A percentile compares a stretch with the other conserved stretches of the same genome.
These are phyloP conservation scores for Lanistes nyassanus DNA, from an alignment of 1,140 invertebrate species.

Conservation along the genomic window DNA sequence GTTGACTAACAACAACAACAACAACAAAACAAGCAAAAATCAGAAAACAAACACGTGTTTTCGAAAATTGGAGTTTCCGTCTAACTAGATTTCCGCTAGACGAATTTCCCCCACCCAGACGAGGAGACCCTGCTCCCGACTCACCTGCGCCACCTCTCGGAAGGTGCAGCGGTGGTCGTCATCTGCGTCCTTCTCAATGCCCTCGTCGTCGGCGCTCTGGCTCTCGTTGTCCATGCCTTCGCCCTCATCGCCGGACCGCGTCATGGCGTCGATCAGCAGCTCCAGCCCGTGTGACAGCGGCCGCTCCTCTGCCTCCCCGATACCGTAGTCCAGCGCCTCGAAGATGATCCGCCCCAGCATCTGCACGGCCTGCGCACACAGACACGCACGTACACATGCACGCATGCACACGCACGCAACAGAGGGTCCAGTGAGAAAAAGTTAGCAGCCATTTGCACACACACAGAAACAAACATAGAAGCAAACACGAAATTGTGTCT, in stretches of 20 bases:
- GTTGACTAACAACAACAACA: not conserved
- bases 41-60: no score
- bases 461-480: not conserved
- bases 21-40: not conserved
- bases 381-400: slow-evolving; percentile 1
- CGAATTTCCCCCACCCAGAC: no score
- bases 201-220: slow-evolving; percentile 58
- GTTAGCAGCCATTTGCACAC: not conserved
- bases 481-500: not conserved
- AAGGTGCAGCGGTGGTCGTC: slow-evolving; percentile 51
- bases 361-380: slow-evolving; percentile 76
- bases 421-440: not conserved
- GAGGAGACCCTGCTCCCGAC: no score
- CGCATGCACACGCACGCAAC: not conserved
- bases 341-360: slow-evolving; percentile 86
- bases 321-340: slow-evolving; percentile 86
- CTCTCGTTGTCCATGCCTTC: slow-evolving; percentile 29
- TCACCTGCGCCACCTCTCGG: slow-evolving; percentile 61
- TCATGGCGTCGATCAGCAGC: slow-evolving; percentile 85
- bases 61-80: no score
- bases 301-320: slow-evolving; percentile 84
- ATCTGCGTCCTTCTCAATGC: slow-evolving; percentile 57
- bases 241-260: slow-evolving; percentile 56
- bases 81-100: no score
- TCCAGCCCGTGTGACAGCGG: slow-evolving; percentile 86